These are phyloP conservation scores for Rhinolophus sinicus DNA, from an alignment of 2,113 vertebrate genomes.

Conservation along the genomic window DNA sequence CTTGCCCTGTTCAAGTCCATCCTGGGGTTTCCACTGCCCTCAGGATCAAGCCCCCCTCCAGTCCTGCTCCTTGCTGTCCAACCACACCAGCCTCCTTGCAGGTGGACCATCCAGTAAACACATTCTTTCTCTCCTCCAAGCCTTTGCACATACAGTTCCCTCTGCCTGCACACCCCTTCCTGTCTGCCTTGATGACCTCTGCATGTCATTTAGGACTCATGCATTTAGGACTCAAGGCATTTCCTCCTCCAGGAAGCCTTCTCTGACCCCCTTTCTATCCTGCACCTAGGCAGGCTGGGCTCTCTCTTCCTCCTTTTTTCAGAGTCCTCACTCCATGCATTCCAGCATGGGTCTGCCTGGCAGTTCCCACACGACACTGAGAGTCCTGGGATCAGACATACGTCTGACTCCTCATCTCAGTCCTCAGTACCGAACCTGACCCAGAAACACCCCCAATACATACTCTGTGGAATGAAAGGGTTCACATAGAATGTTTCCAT, in stretches of 20 bases:
- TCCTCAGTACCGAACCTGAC: background rate
- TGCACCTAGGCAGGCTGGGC: background rate
- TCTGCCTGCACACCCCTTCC: background rate
- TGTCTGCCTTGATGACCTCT: background rate
- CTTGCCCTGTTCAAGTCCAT: background rate
- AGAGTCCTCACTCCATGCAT: background rate
- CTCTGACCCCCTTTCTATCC: background rate
- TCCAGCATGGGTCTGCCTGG: background rate
- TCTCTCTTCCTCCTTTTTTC: background rate
- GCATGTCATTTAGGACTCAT: background rate
- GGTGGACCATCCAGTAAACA: background rate
- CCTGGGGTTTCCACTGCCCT: background rate
- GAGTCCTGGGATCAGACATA: no score
- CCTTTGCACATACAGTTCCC: background rate
- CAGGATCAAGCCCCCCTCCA: background rate
- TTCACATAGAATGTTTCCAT: background rate
- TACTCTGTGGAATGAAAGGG: background rate
- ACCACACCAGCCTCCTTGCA: background rate
- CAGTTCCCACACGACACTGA: background rate
- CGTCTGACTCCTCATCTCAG: background rate
- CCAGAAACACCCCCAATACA: background rate
- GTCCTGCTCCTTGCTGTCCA: background rate
- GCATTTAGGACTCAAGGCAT: background rate
- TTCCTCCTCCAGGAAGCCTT: conserved; percentile 6
- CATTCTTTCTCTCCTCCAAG: background rate